A percentile compares a stretch with the other conserved stretches of the same genome.
Evolutionary conservation across 2,888 invertebrate genomes (phyloP).

Genomic region (Abrostola triplasia): DNA sequence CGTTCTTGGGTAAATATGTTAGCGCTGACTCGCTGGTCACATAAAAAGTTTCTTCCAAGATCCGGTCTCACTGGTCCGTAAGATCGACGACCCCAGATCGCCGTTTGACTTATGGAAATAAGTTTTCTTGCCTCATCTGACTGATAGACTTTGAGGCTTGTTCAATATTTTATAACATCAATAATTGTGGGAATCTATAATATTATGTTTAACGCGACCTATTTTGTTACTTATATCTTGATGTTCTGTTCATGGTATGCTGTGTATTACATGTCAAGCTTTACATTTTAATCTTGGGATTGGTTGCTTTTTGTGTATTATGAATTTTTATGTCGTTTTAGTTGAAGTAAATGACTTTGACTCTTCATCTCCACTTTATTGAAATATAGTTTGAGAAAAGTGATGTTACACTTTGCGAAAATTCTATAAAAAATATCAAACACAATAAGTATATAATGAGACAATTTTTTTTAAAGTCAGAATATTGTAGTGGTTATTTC

Average conservation of each 20-base stretch:
- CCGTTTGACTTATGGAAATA: conserved; percentile 87
- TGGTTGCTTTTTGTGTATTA: too few relatives aligned
- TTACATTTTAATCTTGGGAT: conserved; percentile 9
- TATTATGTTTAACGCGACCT: conserved; percentile 6
- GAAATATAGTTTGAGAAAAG: too few relatives aligned
- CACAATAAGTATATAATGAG: too few relatives aligned
- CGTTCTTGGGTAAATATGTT: conserved; percentile 81
- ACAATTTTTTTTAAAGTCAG: background rate
- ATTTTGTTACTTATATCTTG: conserved; percentile 12
- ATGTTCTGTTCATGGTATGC: conserved; percentile 1
- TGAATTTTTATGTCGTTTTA: too few relatives aligned
- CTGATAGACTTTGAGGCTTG: conserved; percentile 69
- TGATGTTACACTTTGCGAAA: too few relatives aligned
- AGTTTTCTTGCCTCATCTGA: conserved; percentile 78
- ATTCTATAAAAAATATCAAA: too few relatives aligned
- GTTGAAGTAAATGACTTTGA: too few relatives aligned
- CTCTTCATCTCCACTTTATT: too few relatives aligned
- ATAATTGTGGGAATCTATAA: conserved; percentile 55
- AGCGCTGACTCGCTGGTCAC: conserved; percentile 75
- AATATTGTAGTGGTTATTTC: conserved; percentile 28
- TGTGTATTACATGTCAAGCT: background rate
- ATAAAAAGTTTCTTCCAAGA: conserved; percentile 83
- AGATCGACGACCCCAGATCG: conserved; percentile 84
- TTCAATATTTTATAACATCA: conserved; percentile 59
- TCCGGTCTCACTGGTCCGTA: conserved; percentile 84